Percentiles rank a stretch among this genome's conserved stretches.
These are phyloP conservation scores for Drosophila ercepeae DNA, from an alignment of 1,140 invertebrate species.

Conservation along the genomic window DNA sequence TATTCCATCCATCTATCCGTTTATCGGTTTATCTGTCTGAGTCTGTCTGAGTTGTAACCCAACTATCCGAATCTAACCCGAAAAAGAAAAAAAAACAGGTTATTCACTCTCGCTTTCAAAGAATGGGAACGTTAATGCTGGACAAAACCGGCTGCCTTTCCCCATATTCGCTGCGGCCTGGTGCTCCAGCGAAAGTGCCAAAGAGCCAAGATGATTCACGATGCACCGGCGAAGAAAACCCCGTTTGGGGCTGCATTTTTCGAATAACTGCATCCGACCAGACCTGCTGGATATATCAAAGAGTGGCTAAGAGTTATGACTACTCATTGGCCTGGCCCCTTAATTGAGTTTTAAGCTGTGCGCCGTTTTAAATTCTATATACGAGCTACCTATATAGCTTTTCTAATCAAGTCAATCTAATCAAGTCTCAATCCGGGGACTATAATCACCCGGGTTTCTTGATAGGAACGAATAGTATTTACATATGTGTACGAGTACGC, in stretches of 20 bases:
- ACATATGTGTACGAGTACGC: background rate
- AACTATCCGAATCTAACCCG: background rate
- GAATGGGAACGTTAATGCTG: background rate
- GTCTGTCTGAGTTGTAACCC: no score
- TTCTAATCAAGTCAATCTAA: no score
- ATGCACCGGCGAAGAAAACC: conserved; percentile 26
- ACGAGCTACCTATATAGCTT: no score
- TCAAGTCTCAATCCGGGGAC: background rate
- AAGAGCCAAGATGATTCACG: conserved; percentile 19
- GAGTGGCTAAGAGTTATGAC: background rate
- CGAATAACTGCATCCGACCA: conserved; percentile 4
- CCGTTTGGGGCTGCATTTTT: conserved; percentile 27
- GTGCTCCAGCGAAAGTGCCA: conserved; percentile 20
- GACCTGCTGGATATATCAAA: conserved; percentile 1
- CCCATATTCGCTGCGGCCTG: no score
- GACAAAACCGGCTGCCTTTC: conserved; percentile 33
- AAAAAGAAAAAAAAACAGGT: background rate
- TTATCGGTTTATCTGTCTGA: background rate
- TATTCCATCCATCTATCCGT: background rate
- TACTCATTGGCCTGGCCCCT: no score
- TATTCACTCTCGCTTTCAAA: conserved; percentile 30
- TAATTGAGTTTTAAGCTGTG: background rate
- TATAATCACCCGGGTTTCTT: background rate
- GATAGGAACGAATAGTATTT: background rate
- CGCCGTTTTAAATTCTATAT: background rate